Conservation (phyloP, 2,797 vertebrate genomes). For the Tragopan temminckii region DNA sequence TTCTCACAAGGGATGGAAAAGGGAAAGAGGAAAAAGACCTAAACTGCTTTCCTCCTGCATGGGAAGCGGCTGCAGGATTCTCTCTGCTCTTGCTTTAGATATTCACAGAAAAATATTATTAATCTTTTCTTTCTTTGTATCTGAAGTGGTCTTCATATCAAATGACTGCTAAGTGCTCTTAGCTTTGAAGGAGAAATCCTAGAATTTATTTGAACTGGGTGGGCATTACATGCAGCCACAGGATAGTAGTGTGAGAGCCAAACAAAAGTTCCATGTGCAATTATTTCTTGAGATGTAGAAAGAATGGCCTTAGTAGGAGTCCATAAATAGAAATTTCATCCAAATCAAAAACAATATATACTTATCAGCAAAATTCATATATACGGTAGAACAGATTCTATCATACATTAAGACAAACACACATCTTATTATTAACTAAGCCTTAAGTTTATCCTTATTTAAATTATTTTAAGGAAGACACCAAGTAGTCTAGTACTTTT, state of each 20-base stretch:
- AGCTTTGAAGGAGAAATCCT: not conserved
- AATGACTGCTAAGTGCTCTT: not conserved
- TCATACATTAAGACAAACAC: not conserved
- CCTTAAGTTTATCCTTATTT: not conserved
- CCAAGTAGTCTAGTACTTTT: conserved; percentile 77
- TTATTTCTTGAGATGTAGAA: not conserved
- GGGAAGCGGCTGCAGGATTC: not conserved
- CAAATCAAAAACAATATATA: not conserved
- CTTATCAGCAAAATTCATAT: not conserved
- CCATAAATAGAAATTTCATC: not conserved
- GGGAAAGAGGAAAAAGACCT: not conserved
- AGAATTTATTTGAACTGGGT: not conserved
- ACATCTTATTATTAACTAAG: not conserved
- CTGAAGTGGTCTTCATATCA: not conserved
- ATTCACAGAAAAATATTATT: not conserved
- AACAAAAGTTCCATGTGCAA: not conserved
- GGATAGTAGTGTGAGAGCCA: not conserved
- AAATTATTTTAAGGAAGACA: conserved; percentile 77
- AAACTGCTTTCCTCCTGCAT: not conserved
- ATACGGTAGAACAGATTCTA: not conserved
- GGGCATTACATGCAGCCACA: not conserved
- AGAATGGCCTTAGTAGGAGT: not conserved
- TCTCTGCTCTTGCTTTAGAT: not conserved
- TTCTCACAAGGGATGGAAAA: not conserved
- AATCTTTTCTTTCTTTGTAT: not conserved